A percentile compares a stretch with the other conserved stretches of the same genome.
These are phyloP conservation scores for Sarcophaga caerulescens DNA, from an alignment of 2,888 invertebrate genomes.

Conservation along the genomic window DNA sequence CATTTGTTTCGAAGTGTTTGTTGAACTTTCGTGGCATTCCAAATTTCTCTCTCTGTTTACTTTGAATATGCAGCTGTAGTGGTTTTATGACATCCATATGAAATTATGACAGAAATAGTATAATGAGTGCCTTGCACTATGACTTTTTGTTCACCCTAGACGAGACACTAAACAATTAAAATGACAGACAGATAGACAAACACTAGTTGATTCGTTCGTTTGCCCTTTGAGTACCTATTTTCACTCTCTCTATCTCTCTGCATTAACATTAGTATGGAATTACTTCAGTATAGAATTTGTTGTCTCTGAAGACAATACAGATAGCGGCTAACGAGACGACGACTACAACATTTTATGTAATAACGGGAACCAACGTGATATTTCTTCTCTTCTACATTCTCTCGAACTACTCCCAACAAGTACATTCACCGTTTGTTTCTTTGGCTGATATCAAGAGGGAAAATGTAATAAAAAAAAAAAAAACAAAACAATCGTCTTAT, in stretches of 20 bases:
- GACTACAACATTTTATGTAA: background rate
- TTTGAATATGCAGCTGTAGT: constrained; percentile 31
- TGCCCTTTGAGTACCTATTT: constrained; percentile 25
- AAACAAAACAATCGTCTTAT: constrained; percentile 28
- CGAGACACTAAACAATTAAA: background rate
- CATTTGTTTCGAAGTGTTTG: background rate
- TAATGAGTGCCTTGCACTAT: constrained; percentile 47
- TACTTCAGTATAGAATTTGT: constrained; percentile 53
- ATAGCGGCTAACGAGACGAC: background rate
- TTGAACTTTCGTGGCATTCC: background rate
- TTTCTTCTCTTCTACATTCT: background rate
- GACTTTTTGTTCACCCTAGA: constrained; percentile 53
- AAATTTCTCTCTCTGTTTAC: background rate
- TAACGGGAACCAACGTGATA: background rate
- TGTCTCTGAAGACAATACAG: constrained; percentile 49
- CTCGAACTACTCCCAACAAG: background rate
- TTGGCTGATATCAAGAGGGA: constrained; percentile 8
- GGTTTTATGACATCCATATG: background rate
- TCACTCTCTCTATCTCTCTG: background rate
- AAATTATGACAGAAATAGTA: background rate
- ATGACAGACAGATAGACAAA: constrained; percentile 1
- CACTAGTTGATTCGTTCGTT: background rate
- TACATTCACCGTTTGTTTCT: background rate
- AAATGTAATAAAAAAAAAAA: background rate
- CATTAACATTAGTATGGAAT: background rate